Evolutionary conservation across 2,797 vertebrate species (phyloP), one percentile per base, ranked within the genome.

Genomic region (Onychomys arenicola): DNA sequence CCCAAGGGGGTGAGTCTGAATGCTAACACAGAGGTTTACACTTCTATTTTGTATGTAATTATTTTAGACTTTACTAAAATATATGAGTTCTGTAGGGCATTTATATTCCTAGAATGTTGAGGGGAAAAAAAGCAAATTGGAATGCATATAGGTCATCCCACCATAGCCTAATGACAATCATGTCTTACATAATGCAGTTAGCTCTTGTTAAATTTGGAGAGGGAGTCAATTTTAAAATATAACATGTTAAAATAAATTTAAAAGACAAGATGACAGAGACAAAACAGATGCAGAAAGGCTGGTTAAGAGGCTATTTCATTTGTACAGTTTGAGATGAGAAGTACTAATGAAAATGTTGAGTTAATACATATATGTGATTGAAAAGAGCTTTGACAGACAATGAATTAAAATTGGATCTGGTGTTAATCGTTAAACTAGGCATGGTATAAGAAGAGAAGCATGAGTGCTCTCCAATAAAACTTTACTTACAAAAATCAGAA

Each of bases 61-160:
- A 82, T 92, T 84, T 97, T 82, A 93, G 55, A 94, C 32, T 43
- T 52, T 69, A 4, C 9, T 40, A 91, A 91, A 94, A 55, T 63
- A 94, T 63, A 52, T 92, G 43, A 87, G 23, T 71, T 61, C 13
- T 32, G 8, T 65, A 89, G 77, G 29, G 14, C 21, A 46, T 67
- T 63, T 69, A 46, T 55, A 89, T 27, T 40, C 4, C 29, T 49
- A 40, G 13, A 82, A 21, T 78, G 21, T 75, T 4, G 13, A 89
- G 90, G 11, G 49, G 49, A 5, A 46, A 49, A 90, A 49, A n/a
- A 73, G 29, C 11, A 78, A 27, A 85, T 84, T 34, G 14, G 16
- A 89, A 69, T 21, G 6, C 4, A 29, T 55, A 3, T 75, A 71
- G 55, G 21, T 69, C 14, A 71, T 3, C 5, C 27, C 34, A 59